Conservation (phyloP, 2,888 invertebrate genomes). For the Petrolisthes manimaculis region DNA sequence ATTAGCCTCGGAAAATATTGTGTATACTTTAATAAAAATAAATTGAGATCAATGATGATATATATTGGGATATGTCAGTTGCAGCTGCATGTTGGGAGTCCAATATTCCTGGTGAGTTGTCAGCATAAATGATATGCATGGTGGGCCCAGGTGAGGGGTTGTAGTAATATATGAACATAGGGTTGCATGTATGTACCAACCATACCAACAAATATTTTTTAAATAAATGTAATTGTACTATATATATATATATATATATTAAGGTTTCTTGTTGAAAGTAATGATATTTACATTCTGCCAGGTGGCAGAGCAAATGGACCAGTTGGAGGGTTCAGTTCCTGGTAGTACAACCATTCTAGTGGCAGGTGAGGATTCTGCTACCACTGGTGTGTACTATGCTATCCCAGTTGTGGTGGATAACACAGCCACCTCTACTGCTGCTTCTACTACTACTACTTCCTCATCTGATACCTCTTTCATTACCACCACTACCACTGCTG, state of each 20-base stretch:
- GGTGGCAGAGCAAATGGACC: constrained; percentile 65
- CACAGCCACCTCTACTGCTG: constrained; percentile 14
- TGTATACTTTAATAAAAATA: not conserved
- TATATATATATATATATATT: too few relatives aligned
- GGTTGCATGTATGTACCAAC: too few relatives aligned
- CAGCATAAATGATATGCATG: too few relatives aligned
- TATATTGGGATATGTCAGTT: not conserved
- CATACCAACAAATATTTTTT: too few relatives aligned
- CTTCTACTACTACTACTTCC: constrained; percentile 17
- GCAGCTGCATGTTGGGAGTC: too few relatives aligned
- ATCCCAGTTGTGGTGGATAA: constrained; percentile 55
- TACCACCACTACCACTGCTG: constrained; percentile 11
- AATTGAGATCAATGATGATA: not conserved
- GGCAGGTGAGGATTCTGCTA: constrained; percentile 53
- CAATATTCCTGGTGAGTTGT: too few relatives aligned
- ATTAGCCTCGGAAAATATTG: not conserved
- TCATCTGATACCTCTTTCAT: constrained; percentile 5
- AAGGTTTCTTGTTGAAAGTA: not conserved
- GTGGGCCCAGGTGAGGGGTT: too few relatives aligned
- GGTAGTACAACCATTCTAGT: constrained; percentile 58
- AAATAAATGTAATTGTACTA: too few relatives aligned
- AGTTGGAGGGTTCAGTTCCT: constrained; percentile 49
- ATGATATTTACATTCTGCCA: constrained; percentile 2
- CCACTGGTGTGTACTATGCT: constrained; percentile 58
- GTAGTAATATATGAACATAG: too few relatives aligned